These are phyloP conservation scores for Caenorhabditis uteleia DNA, from an alignment of 2,888 invertebrate genomes.

Conservation along the genomic window DNA sequence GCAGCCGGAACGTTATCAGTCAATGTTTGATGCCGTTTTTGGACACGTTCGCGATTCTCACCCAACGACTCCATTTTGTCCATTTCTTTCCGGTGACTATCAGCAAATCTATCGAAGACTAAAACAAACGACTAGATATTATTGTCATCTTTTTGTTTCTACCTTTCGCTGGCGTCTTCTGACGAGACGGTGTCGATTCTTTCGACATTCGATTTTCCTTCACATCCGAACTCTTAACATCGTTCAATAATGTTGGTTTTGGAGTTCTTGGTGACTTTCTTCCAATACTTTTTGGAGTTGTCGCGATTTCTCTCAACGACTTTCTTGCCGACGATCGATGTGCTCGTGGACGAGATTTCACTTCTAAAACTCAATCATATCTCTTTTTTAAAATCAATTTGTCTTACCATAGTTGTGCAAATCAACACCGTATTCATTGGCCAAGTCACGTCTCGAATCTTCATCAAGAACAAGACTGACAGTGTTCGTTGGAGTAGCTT, in stretches of 20 bases:
- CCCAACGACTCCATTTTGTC: conserved; percentile 25
- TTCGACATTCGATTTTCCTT: not conserved
- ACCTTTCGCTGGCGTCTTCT: not conserved
- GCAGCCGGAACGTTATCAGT: conserved; percentile 19
- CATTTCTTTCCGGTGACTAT: conserved; percentile 23
- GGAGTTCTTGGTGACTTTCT: too few relatives aligned
- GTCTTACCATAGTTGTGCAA: conserved; percentile 9
- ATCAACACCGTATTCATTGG: conserved; percentile 8
- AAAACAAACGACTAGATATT: too few relatives aligned
- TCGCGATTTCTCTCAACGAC: conserved; percentile 5
- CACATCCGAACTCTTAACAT: too few relatives aligned
- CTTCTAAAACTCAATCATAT: conserved; percentile 7
- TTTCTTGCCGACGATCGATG: conserved; percentile 16
- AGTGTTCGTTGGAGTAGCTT: conserved; percentile 27
- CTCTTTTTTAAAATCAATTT: not conserved
- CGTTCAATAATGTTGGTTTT: too few relatives aligned
- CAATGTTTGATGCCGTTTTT: conserved; percentile 31
- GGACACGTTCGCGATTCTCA: conserved; percentile 14
- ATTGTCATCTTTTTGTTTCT: not conserved
- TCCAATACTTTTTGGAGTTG: too few relatives aligned
- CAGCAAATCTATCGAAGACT: conserved; percentile 17
- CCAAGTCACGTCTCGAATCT: conserved; percentile 10
- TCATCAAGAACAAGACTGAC: conserved; percentile 22
- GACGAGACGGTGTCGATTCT: not conserved
- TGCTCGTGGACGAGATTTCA: conserved; percentile 17